A percentile compares a stretch with the other conserved stretches of the same genome.
These are phyloP conservation scores for Natrix natrix DNA, from an alignment of 2,797 vertebrate genomes.

Conservation along the genomic window DNA sequence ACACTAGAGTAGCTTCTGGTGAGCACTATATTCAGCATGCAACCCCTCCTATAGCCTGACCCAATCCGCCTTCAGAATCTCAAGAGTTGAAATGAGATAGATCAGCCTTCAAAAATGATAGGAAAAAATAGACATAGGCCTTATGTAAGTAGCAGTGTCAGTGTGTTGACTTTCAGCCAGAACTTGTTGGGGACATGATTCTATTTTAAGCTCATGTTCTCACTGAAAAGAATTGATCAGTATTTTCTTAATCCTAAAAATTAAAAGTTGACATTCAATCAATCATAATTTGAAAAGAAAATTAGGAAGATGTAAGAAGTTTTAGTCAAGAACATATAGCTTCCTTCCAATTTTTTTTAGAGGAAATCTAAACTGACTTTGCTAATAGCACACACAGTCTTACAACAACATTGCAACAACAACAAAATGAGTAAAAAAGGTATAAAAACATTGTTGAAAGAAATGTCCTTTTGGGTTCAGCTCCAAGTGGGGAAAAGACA, in stretches of 20 bases:
- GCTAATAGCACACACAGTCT: neutral
- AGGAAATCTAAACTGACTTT: neutral
- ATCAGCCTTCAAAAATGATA: neutral
- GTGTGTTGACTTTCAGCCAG: neutral
- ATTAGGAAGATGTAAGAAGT: neutral
- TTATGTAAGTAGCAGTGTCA: slow-evolving; percentile 8
- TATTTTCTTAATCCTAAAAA: slow-evolving; percentile 35
- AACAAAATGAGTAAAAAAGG: neutral
- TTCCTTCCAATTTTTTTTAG: neutral
- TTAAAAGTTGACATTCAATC: neutral
- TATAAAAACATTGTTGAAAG: neutral
- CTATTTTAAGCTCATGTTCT: slow-evolving; percentile 8
- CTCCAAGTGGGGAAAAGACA: too few species aligned
- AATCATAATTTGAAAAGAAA: slow-evolving; percentile 13
- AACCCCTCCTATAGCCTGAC: neutral
- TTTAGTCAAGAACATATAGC: slow-evolving; percentile 27
- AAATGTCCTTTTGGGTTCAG: too few species aligned
- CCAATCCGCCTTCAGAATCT: neutral
- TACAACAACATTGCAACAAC: neutral
- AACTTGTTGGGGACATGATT: neutral
- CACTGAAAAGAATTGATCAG: neutral
- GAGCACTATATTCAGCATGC: neutral
- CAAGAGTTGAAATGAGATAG: neutral
- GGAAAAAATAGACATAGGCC: neutral
- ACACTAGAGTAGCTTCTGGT: neutral